These are phyloP conservation scores for Phalera bucephala DNA, from an alignment of 2,888 invertebrate species.

Conservation along the genomic window DNA sequence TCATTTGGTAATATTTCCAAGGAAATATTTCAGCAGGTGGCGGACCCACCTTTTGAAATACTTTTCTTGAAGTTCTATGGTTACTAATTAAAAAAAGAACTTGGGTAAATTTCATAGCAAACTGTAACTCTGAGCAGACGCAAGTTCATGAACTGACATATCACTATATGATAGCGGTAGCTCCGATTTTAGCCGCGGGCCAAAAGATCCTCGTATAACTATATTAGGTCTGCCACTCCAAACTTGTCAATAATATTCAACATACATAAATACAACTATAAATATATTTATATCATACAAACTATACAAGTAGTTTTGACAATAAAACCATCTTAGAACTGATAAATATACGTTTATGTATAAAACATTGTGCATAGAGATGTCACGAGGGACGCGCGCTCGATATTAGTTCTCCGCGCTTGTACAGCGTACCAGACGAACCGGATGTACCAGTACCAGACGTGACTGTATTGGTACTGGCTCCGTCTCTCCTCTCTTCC, in stretches of 20 bases:
- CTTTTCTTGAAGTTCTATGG: no score
- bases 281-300: constrained; percentile 12
- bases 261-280: constrained; percentile 19
- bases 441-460: not conserved
- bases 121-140: no score
- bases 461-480: not conserved
- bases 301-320: constrained; percentile 14
- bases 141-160: no score
- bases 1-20: no score
- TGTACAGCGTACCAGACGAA: constrained; percentile 84
- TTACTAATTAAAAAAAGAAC: no score
- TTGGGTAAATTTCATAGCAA: no score
- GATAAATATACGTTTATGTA: constrained; percentile 79
- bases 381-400: constrained; percentile 85
- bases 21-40: no score
- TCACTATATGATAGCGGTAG: no score
- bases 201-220: no score
- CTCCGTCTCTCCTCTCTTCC: constrained; percentile 43
- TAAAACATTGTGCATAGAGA: constrained; percentile 54
- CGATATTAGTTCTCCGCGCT: constrained; percentile 91
- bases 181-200: no score
- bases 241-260: constrained; percentile 11
- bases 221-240: no score
- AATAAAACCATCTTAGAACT: constrained; percentile 45
- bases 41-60: no score